Conservation (phyloP, 2,888 invertebrate species). For the Tenodera sinensis region DNA sequence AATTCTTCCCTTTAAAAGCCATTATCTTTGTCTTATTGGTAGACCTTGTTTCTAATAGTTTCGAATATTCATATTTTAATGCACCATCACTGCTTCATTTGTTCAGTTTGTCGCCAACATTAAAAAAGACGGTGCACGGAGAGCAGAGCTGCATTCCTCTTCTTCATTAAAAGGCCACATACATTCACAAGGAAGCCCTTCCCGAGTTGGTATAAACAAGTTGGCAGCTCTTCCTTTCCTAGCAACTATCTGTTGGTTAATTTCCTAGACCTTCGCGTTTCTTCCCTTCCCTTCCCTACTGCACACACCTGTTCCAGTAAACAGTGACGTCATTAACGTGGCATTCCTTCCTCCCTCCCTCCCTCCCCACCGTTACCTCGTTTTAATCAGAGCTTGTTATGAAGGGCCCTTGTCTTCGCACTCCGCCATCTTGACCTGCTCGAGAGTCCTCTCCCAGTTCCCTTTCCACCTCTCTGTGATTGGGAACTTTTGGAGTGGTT, state of each 20-base stretch:
- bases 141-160: not conserved
- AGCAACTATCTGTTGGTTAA: not conserved
- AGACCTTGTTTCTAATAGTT: too few species aligned
- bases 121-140: not conserved
- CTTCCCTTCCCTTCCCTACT: not conserved
- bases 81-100: too few species aligned
- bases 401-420: not conserved
- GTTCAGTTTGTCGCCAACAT: too few species aligned
- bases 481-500: constrained; percentile 15
- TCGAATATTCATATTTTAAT: too few species aligned
- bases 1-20: too few species aligned
- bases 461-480: not conserved
- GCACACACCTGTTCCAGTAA: not conserved
- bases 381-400: not conserved
- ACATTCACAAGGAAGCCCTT: not conserved
- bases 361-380: not conserved
- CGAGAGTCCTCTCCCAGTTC: not conserved
- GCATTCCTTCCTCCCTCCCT: not conserved
- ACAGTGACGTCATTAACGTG: not conserved
- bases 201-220: not conserved
- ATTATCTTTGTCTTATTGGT: too few species aligned
- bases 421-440: constrained; percentile 9
- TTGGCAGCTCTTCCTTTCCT: not conserved
- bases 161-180: not conserved
- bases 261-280: not conserved